phyloP scores from a whole-genome alignment of 2,888 invertebrate genomes.

The Congeria kusceri region DNA sequence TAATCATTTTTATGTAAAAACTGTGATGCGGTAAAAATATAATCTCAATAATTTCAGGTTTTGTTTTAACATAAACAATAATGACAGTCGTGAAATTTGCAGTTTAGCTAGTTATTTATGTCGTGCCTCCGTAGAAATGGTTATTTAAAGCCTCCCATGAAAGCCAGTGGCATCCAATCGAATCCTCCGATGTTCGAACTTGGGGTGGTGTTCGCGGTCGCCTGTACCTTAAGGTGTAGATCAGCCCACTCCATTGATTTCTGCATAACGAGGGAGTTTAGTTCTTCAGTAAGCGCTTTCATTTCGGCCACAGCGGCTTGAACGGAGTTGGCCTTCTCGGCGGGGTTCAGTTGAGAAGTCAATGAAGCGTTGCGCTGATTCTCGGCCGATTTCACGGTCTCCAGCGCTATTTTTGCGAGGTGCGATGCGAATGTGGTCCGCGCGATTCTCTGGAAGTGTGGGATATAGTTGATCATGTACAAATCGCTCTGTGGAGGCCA shows the following conservation, averaged over 20 bases:
- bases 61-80: too few relatives aligned
- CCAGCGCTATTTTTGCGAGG: neutral
- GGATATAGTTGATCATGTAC: slow-evolving; percentile 11
- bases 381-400: neutral
- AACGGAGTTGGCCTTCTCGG: neutral
- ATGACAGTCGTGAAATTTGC: too few relatives aligned
- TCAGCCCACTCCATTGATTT: neutral
- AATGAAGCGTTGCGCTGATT: neutral
- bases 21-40: too few relatives aligned
- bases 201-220: neutral
- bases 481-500: neutral
- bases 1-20: too few relatives aligned
- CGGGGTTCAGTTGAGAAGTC: neutral
- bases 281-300: neutral
- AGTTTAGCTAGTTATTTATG: too few relatives aligned
- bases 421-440: slow-evolving; percentile 1
- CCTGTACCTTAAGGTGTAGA: neutral
- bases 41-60: too few relatives aligned
- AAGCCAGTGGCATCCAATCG: too few relatives aligned
- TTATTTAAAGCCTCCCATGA: too few relatives aligned
- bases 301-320: neutral
- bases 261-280: neutral
- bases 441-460: slow-evolving; percentile 17
- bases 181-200: too few relatives aligned
- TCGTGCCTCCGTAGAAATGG: too few relatives aligned